Evolutionary conservation across 2,888 invertebrate species (phyloP), one percentile per base, ranked within the genome.

Genomic region (Hirtodrosophila trivittata): DNA sequence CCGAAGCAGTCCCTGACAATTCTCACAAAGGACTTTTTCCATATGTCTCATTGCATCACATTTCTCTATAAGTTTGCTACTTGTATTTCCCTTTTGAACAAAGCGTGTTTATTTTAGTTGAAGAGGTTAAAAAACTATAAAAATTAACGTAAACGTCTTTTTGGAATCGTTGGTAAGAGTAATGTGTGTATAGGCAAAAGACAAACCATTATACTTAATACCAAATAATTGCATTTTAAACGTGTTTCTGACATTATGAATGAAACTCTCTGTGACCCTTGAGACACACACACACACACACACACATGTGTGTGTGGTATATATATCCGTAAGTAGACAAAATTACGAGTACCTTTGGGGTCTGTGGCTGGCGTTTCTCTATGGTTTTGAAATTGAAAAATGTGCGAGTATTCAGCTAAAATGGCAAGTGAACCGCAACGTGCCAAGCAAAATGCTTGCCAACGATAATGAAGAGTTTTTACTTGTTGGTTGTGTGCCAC

Each of bases 401-500:
- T 47, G 16, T 30, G 6, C 25, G n/a, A 16, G 6, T 8, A 26
- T 41, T 13, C 55, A 25, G 42, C 57, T 38, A 49, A 77, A 75
- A 72, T 66, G 73, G 65, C 75, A 75, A 77, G 77, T 82, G 86
- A 82, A 82, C 82, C 86, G 71, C 65, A 74, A 63, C 80, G 71
- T 59, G 49, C 10, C 43, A 56, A 59, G 70, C 39, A 75, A 75
- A 77, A 60, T 58, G 70, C 49, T 50, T 54, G 39, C 58, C 63
- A 65, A 66, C 70, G 65, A 46, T 84, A 82, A 86, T 86, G 60
- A 80, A 75, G 86, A 82, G 75, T 67, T 86, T 86, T 86, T 80
- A 84, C 84, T 84, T 78, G 83, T 55, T 84, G 80, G 65, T 72
- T 73, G 43, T 37, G 54, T 10, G 54, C 55, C 64, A 35, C 59